Evolutionary conservation across 2,113 vertebrate species (phyloP).

Genomic region (Mungos mungo): DNA sequence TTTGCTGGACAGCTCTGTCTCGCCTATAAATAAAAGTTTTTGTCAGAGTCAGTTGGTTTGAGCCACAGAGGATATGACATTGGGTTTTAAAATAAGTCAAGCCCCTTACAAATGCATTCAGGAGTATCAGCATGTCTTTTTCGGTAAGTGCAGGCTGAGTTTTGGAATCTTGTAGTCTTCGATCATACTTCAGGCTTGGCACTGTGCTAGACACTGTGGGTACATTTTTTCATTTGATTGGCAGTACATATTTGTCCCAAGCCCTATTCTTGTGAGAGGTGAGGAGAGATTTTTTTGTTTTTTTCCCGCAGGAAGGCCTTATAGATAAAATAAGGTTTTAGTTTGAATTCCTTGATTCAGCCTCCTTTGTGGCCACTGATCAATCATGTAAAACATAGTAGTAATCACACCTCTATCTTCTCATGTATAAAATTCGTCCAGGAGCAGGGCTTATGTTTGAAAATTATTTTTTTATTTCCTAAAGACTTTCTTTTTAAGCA

Average conservation of each 20-base stretch:
- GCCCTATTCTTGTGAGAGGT: background rate
- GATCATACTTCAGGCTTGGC: background rate
- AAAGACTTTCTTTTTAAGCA: too few relatives aligned
- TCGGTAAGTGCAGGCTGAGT: background rate
- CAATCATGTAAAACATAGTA: background rate
- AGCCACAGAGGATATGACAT: constrained; percentile 63
- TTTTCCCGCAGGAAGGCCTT: background rate
- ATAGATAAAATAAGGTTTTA: background rate
- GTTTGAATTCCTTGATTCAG: background rate
- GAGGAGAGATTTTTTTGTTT: background rate
- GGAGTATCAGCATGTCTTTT: background rate
- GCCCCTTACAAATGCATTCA: background rate
- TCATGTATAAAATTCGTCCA: background rate
- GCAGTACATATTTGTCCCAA: background rate
- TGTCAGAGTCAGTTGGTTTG: constrained; percentile 66
- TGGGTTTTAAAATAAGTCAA: constrained; percentile 69
- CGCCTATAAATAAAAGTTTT: constrained; percentile 80
- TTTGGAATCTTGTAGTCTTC: background rate
- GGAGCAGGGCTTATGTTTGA: background rate
- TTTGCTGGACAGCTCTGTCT: constrained; percentile 55
- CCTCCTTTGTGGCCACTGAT: background rate
- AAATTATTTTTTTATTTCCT: background rate
- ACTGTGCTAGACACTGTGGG: background rate
- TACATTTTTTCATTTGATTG: background rate
- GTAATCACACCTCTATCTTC: background rate